Conservation (phyloP, 2,797 vertebrate species). For the Spheniscus humboldti region DNA sequence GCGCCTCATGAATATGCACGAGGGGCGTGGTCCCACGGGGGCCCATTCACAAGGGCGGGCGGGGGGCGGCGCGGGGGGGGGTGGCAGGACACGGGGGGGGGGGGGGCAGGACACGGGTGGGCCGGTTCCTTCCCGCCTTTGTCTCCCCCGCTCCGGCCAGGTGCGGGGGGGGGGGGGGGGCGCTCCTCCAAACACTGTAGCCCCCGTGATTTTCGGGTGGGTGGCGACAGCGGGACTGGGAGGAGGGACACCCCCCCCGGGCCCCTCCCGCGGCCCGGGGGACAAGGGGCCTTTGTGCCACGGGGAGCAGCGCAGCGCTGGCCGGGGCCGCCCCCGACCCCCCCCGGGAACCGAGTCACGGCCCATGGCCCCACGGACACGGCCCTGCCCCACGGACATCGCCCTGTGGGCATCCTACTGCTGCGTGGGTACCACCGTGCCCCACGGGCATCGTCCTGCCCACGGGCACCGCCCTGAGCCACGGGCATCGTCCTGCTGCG, state of each 20-base stretch:
- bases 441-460: neutral
- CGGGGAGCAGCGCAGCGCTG: neutral
- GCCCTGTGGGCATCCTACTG: neutral
- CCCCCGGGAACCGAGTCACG: neutral
- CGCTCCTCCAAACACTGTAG: neutral
- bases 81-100: neutral
- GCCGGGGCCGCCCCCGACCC: neutral
- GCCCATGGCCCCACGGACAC: neutral
- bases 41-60: constrained; percentile 43
- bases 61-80: neutral
- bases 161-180: neutral
- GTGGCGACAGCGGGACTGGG: neutral
- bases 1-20: neutral
- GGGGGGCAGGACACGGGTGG: neutral
- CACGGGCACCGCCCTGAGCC: neutral
- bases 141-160: neutral
- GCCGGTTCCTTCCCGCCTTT: neutral
- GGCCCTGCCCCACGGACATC: neutral
- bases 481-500: neutral
- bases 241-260: neutral
- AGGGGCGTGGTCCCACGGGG: neutral
- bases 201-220: neutral
- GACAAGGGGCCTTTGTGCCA: neutral
- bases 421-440: neutral
- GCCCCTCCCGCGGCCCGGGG: neutral